Evolutionary conservation across 1,140 invertebrate genomes (phyloP), one percentile per base, ranked within the genome.

Genomic region (Camponotus floridanus): DNA sequence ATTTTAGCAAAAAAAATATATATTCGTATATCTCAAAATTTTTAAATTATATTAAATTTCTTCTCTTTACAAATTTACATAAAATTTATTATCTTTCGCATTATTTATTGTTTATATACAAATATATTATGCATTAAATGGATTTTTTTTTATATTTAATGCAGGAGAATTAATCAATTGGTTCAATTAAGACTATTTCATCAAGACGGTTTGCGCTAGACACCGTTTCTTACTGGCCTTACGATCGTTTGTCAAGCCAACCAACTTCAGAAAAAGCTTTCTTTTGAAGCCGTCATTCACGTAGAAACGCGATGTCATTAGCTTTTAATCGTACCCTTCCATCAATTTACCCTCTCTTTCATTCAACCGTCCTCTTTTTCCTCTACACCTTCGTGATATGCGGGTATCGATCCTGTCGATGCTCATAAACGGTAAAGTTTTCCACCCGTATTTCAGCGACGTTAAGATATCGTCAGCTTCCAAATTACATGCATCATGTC

Each of bases 291-390:
- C 48, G 74, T 85, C 62, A 85, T 85, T 85, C 84, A 55, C 76
- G 84, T 45, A 57, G 84, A 86, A 86, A 70, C 65, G 76, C 85
- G 78, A 79, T 86, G 76, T 86, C 85, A 80, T 86, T 81, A 71
- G 76, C 85, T 70, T 81, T 70, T 86, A 86, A 86, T 86, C 76
- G 76, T 68, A 61, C 31, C 85, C 67, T 86, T 86, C 78, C 78
- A 86, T 86, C 85, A 80, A 86, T 86, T 80, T 62, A 78, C 57
- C 81, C 59, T 76, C 59, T 78, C 71, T 76, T 85, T 78, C 73
- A 64, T 78, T 65, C 73, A 83, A 42, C 79, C 68, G 55, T 36
- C 36, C 61, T 64, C 59, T 62, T 65, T 83, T 65, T 45, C 73
- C 59, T 55, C 42, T n/a, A 78, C 62, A 78, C 59, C 74, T 78